These are phyloP conservation scores for Muraenolepis orangiensis DNA, from an alignment of 2,797 vertebrate genomes.

Conservation along the genomic window DNA sequence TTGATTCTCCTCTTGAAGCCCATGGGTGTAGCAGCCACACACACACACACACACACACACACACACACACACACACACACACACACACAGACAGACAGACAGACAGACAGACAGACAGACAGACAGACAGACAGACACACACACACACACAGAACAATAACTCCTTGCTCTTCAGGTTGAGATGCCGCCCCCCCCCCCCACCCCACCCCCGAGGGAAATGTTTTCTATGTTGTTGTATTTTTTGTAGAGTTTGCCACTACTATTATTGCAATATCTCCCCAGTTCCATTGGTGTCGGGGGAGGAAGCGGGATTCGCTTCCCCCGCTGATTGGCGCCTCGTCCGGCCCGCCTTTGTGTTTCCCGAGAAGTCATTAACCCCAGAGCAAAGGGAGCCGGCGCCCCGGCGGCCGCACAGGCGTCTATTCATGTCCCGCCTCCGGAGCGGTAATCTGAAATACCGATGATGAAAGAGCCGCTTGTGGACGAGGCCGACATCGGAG, in stretches of 20 bases:
- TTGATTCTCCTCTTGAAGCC: constrained; percentile 36
- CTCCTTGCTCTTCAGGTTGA: constrained; percentile 46
- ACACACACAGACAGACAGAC: not conserved
- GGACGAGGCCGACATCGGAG: too few species aligned
- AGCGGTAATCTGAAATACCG: constrained; percentile 26
- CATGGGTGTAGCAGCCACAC: constrained; percentile 11
- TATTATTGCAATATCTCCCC: constrained; percentile 51
- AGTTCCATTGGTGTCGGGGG: constrained; percentile 7
- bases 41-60: constrained; percentile 13
- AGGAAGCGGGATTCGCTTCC: constrained; percentile 52
- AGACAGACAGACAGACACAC: too few species aligned
- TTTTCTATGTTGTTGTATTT: constrained; percentile 31
- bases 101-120: not conserved
- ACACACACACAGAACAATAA: constrained; percentile 19
- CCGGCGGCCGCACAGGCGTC: constrained; percentile 27
- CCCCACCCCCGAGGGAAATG: constrained; percentile 43
- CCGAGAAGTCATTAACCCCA: constrained; percentile 58
- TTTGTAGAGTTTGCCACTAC: constrained; percentile 22
- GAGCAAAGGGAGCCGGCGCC: constrained; percentile 54
- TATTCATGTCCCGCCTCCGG: constrained; percentile 40
- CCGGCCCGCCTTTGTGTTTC: constrained; percentile 43
- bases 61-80: constrained; percentile 14
- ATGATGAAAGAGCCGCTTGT: not conserved
- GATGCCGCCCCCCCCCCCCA: constrained; percentile 2
- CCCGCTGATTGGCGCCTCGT: constrained; percentile 37